Conservation (phyloP, 2,797 vertebrate species). For the Hypotaenidia philippensis region DNA sequence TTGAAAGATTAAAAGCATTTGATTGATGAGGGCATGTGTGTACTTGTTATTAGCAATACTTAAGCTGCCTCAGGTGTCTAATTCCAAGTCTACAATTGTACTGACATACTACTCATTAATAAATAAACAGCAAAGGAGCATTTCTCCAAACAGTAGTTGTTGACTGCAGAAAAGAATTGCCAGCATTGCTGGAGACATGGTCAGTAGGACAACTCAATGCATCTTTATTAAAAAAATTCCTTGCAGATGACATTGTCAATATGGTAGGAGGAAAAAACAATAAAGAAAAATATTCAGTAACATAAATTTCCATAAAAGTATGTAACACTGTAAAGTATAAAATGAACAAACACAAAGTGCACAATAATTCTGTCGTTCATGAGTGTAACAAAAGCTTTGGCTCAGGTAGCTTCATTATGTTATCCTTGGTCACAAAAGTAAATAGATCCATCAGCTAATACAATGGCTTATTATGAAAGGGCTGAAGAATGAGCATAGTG, state of each 20-base stretch:
- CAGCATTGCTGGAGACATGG: neutral
- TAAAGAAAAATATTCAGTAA: neutral
- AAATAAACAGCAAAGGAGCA: neutral
- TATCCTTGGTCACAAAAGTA: neutral
- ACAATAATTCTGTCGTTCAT: neutral
- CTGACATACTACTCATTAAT: neutral
- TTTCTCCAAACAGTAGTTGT: neutral
- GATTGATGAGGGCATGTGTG: neutral
- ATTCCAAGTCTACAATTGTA: neutral
- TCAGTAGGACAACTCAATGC: neutral
- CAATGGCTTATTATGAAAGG: slow-evolving; percentile 16
- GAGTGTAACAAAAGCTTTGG: neutral
- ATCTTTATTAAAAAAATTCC: neutral
- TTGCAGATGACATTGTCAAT: neutral
- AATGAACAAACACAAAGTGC: neutral
- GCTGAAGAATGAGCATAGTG: neutral
- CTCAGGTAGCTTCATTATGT: slow-evolving; percentile 28
- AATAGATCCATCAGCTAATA: slow-evolving; percentile 42
- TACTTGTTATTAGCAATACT: neutral
- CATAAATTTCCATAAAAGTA: neutral
- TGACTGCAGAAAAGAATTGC: neutral
- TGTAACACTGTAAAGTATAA: neutral
- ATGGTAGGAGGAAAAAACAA: neutral
- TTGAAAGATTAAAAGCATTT: neutral
- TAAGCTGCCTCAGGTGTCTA: neutral